Percentiles rank a stretch among this genome's conserved stretches.
These are phyloP conservation scores for Bombus confusus DNA, from an alignment of 1,140 invertebrate species.

Conservation along the genomic window DNA sequence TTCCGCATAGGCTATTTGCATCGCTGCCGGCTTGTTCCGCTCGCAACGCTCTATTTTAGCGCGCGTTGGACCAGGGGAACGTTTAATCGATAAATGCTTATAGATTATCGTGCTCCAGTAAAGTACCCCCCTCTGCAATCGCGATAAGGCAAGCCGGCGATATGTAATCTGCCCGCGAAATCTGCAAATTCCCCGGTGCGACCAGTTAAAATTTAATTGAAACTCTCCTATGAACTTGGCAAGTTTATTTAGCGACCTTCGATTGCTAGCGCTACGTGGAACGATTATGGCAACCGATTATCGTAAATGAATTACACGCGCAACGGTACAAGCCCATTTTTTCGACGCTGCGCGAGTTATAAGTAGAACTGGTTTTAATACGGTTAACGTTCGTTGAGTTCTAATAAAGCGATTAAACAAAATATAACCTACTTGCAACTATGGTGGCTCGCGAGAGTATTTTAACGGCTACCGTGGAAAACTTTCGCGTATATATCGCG, in stretches of 20 bases:
- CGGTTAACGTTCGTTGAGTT: no score
- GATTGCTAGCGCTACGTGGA: not conserved
- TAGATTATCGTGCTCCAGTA: conserved; percentile 38
- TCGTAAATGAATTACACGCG: no score
- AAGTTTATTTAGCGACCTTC: not conserved
- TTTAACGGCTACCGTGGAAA: no score
- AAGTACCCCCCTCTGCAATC: not conserved
- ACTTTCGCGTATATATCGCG: no score
- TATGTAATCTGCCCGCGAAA: conserved; percentile 21
- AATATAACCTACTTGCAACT: no score
- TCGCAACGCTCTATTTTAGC: conserved; percentile 21
- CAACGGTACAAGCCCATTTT: no score
- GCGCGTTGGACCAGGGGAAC: conserved; percentile 14
- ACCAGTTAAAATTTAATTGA: conserved; percentile 19
- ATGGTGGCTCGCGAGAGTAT: no score
- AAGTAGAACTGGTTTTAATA: no score
- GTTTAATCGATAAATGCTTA: conserved; percentile 39
- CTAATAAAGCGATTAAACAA: no score
- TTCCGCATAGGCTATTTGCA: conserved; percentile 12
- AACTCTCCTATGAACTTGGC: not conserved
- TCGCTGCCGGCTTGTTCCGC: conserved; percentile 17
- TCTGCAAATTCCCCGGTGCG: conserved; percentile 3
- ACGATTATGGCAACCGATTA: not conserved
- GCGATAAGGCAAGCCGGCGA: conserved; percentile 16
- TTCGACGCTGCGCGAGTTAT: no score